Evolutionary conservation across 2,888 invertebrate genomes (phyloP).

Genomic region (Chesias legatella): DNA sequence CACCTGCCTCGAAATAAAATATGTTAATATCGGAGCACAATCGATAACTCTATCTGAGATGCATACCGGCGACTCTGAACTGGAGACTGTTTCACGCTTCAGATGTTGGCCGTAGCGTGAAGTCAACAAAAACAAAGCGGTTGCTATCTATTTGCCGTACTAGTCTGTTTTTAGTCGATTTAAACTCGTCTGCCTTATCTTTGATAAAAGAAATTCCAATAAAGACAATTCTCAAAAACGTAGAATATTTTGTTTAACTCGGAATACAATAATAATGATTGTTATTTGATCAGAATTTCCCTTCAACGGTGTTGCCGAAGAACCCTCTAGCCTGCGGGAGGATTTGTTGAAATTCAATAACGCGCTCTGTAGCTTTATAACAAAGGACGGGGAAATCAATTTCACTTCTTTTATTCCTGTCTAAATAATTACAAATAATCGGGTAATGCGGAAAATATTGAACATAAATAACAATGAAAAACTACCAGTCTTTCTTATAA

Average conservation of each 20-base stretch:
- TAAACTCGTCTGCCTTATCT: background rate
- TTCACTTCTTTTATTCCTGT: conserved; percentile 30
- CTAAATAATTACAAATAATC: conserved; percentile 5
- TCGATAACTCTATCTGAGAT: conserved; percentile 37
- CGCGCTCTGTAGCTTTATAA: conserved; percentile 49
- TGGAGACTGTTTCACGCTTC: conserved; percentile 43
- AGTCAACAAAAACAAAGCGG: conserved; percentile 33
- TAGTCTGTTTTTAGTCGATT: conserved; percentile 1
- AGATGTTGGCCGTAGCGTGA: conserved; percentile 44
- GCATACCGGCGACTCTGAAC: conserved; percentile 22
- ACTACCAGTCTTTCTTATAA: conserved; percentile 22
- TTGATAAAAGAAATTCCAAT: conserved; percentile 1
- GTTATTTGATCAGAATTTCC: conserved; percentile 42
- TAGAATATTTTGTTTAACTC: conserved; percentile 10
- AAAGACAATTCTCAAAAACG: conserved; percentile 9
- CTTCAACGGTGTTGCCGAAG: conserved; percentile 35
- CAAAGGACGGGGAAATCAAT: conserved; percentile 42
- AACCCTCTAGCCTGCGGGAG: conserved; percentile 35
- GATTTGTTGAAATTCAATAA: conserved; percentile 56
- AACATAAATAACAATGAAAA: too few species aligned
- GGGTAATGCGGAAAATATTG: too few species aligned
- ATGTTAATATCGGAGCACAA: conserved; percentile 34
- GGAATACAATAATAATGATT: conserved; percentile 26
- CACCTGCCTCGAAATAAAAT: conserved; percentile 46
- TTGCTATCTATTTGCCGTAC: conserved; percentile 1